These are phyloP conservation scores for Stomatorhinus ivindoensis DNA, from an alignment of 2,113 vertebrate species.

Conservation along the genomic window DNA sequence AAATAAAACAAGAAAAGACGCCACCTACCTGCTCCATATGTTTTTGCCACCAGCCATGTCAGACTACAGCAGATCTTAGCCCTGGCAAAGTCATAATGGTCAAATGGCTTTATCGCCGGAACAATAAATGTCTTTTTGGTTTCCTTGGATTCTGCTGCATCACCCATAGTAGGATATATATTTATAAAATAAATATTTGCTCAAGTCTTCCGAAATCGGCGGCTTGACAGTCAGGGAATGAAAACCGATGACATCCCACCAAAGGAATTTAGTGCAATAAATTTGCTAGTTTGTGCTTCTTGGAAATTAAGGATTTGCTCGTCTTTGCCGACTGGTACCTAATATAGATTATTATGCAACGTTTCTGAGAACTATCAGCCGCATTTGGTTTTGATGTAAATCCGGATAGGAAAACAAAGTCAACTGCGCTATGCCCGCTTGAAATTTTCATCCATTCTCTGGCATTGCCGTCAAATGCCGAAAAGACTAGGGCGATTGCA, in stretches of 20 bases:
- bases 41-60: constrained; percentile 90
- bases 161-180: constrained; percentile 69
- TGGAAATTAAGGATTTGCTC: neutral
- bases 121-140: constrained; percentile 77
- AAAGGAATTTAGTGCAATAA: constrained; percentile 42
- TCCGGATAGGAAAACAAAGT: constrained; percentile 8
- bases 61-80: constrained; percentile 91
- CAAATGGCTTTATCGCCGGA: constrained; percentile 85
- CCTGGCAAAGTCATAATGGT: constrained; percentile 88
- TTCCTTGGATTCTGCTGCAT: constrained; percentile 70
- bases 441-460: constrained; percentile 52
- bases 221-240: constrained; percentile 29
- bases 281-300: constrained; percentile 31
- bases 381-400: neutral
- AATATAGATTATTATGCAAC: neutral
- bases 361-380: neutral
- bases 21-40: constrained; percentile 90
- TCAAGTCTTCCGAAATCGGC: constrained; percentile 6
- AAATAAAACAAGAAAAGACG: constrained; percentile 35
- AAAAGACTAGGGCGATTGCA: constrained; percentile 24
- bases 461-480: constrained; percentile 35
- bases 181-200: constrained; percentile 10
- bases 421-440: constrained; percentile 29
- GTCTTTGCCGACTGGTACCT: neutral
- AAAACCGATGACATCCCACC: constrained; percentile 51